Percentiles rank a stretch among this genome's conserved stretches.
phyloP scores from a whole-genome alignment of 2,113 vertebrate species.

The Coryphaenoides rupestris region DNA sequence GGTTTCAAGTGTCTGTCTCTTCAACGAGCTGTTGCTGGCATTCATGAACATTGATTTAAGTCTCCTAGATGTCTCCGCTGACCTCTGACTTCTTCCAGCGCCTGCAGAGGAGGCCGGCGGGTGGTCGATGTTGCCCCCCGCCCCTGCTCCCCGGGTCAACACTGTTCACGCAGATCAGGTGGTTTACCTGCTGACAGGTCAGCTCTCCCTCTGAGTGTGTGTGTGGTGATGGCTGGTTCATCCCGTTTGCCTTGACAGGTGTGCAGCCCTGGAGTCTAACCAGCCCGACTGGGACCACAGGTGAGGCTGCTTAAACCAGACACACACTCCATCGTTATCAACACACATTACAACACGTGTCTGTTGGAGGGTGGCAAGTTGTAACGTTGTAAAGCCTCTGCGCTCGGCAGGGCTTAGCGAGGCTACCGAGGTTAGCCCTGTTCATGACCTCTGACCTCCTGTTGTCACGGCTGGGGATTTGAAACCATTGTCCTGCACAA shows the following conservation, averaged over 20 bases:
- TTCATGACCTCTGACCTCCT: too few species aligned
- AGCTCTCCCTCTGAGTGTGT: slow-evolving; percentile 87
- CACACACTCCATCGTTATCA: slow-evolving; percentile 97
- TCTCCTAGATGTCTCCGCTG: too few species aligned
- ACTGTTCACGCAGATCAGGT: too few species aligned
- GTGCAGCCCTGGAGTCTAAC: slow-evolving; percentile 94
- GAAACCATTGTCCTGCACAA: too few species aligned
- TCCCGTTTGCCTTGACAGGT: too few species aligned
- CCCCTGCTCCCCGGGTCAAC: too few species aligned
- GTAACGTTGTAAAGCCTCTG: background rate
- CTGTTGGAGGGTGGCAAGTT: background rate
- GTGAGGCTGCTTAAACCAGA: too few species aligned
- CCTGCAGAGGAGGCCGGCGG: slow-evolving; percentile 94
- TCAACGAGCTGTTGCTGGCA: too few species aligned
- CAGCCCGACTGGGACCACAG: slow-evolving; percentile 97
- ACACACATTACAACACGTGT: too few species aligned
- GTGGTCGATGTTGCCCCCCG: slow-evolving; percentile 82
- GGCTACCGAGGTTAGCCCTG: background rate
- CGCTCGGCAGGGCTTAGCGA: background rate
- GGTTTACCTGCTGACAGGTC: slow-evolving; percentile 84
- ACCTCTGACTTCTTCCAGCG: slow-evolving; percentile 91
- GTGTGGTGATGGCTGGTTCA: slow-evolving; percentile 91
- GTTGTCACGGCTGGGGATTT: too few species aligned
- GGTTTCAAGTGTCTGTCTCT: too few species aligned
- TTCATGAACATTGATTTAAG: too few species aligned